Conservation (phyloP, 2,797 vertebrate genomes). For the Nannoperca obscura region DNA sequence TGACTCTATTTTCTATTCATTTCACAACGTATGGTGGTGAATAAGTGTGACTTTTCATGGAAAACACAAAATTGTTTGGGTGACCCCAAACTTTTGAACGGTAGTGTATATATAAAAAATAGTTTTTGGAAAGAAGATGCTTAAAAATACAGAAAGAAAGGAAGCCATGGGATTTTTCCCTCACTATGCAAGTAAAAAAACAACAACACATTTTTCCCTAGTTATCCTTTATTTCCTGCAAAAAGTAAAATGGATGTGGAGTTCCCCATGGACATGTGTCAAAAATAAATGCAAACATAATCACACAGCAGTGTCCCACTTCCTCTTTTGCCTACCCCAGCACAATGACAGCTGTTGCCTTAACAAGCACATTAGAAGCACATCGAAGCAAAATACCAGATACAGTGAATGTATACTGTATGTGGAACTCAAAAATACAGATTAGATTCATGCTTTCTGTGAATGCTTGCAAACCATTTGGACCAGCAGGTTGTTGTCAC, state of each 20-base stretch:
- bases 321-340: conserved; percentile 32
- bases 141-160: not conserved
- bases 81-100: no score
- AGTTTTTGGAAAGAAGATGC: not conserved
- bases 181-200: not conserved
- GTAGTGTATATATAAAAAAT: no score
- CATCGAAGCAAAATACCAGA: not conserved
- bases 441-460: not conserved
- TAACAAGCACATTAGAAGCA: not conserved
- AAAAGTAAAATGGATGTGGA: not conserved
- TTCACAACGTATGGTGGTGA: no score
- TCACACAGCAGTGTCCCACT: conserved; percentile 9
- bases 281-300: conserved; percentile 29
- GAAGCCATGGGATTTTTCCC: not conserved
- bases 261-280: conserved; percentile 9
- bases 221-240: not conserved
- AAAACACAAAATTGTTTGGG: no score
- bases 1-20: no score
- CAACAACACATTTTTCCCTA: not conserved
- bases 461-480: not conserved
- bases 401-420: not conserved
- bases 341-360: not conserved
- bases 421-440: not conserved
- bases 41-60: no score
- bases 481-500: not conserved